Percentiles rank a stretch among this genome's conserved stretches.
These are phyloP conservation scores for Synanthedon vespiformis DNA, from an alignment of 2,888 invertebrate genomes.

Conservation along the genomic window DNA sequence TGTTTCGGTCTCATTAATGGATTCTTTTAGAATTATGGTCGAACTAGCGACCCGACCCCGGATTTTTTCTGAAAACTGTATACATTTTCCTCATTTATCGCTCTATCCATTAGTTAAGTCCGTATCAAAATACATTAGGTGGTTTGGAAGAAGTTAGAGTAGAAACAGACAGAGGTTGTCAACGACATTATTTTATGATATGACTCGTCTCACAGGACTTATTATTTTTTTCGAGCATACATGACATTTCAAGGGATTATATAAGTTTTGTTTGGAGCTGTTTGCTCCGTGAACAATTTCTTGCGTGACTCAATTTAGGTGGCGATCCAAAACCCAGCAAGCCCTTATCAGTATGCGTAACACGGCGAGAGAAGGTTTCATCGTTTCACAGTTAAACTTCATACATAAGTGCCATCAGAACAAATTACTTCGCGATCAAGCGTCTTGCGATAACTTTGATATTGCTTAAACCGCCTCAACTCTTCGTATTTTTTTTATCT, in stretches of 20 bases:
- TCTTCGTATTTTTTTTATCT: not conserved
- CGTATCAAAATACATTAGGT: too few species aligned
- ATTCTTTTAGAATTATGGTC: conserved; percentile 24
- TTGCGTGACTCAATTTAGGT: conserved; percentile 10
- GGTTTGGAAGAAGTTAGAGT: too few species aligned
- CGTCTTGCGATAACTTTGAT: not conserved
- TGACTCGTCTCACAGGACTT: too few species aligned
- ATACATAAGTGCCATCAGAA: conserved; percentile 3
- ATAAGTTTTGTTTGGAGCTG: conserved; percentile 6
- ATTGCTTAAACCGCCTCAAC: not conserved
- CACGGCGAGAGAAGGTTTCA: conserved; percentile 6
- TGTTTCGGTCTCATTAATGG: conserved; percentile 25
- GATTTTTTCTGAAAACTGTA: too few species aligned
- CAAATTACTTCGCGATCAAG: conserved; percentile 5
- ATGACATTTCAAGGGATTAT: not conserved
- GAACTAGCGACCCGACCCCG: conserved; percentile 1
- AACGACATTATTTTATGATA: not conserved
- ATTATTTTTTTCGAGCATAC: too few species aligned
- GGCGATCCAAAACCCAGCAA: conserved; percentile 3
- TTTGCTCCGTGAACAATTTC: conserved; percentile 7
- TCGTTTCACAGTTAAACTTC: conserved; percentile 3
- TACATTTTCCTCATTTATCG: too few species aligned
- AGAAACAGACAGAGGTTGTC: too few species aligned
- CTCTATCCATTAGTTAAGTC: too few species aligned
- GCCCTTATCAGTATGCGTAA: conserved; percentile 10